Base-by-base conservation (phyloP, 2,797 vertebrate species). In the Tadarida brasiliensis region DNA sequence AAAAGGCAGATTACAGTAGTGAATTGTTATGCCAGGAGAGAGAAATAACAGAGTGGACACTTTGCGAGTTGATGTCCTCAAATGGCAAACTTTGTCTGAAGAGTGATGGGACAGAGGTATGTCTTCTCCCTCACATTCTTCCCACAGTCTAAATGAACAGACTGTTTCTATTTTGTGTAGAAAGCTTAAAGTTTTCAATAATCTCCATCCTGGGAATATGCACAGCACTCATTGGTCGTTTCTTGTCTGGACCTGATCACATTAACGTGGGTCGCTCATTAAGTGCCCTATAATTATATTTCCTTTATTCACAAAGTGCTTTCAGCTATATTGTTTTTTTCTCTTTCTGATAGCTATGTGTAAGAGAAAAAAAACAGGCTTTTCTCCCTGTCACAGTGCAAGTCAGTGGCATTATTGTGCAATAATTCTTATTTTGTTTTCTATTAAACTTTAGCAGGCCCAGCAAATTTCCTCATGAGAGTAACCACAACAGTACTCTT, bases 401-500 rank as follows among this genome's bases (percentile, higher is more conserved):
- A 70, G 33, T 87, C 33, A 93, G 12, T 91, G 63, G 61, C 57
- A 39, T 90, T 26, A 87, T 1, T 57, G 10, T 78, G 19, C 33
- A 78, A 33, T 56, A 57, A 71, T 73, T 95, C 59, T 94, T 88
- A 47, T 51, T 86, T 63, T 84, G 26, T 71, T 91, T 91, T 54
- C 14, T 80, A 15, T 7, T 84, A 93, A 87, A 91, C 30, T 67
- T 76, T n/a, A 54, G 26, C 15, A 80, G 20, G 17, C 24, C 35
- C 30, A 73, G 7, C 1, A 47, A 33, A 68, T 73, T 96, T 93
- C 51, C 49, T 88, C 63, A 67, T 33, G 3, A 84, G n/a, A 84
- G 47, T 51, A 67, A 11, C 30, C 61, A 84, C 47, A 54, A 84
- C 47, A 67, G 47, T 63, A 20, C 14, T 84, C 63, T 68, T 67